Conservation (phyloP, 2,113 vertebrate species). For the Corythaeola cristata region DNA sequence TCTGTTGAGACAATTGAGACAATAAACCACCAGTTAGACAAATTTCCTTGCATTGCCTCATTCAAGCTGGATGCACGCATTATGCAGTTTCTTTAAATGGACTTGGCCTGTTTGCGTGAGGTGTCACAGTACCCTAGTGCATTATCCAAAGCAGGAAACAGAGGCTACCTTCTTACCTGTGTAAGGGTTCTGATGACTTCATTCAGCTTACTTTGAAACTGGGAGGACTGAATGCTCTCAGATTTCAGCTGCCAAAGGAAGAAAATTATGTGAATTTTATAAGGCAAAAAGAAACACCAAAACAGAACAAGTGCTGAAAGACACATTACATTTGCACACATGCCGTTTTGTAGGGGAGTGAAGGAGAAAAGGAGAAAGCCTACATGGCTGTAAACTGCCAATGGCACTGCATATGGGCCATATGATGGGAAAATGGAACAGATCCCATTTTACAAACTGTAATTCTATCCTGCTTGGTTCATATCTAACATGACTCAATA, state of each 20-base stretch:
- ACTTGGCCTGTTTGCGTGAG: background rate
- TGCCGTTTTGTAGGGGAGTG: background rate
- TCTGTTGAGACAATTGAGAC: conserved; percentile 68
- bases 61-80: background rate
- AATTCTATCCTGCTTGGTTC: background rate
- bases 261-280: background rate
- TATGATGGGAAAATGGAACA: background rate
- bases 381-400: background rate
- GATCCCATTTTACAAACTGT: background rate
- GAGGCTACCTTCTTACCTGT: conserved; percentile 79
- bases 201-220: conserved; percentile 86
- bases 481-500: background rate
- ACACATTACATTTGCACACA: background rate
- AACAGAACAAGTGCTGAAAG: background rate
- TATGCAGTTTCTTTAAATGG: background rate
- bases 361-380: background rate
- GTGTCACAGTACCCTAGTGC: background rate
- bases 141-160: background rate
- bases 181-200: conserved; percentile 90
- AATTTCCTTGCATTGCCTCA: background rate
- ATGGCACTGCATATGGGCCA: background rate
- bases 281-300: background rate
- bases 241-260: conserved; percentile 79
- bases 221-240: conserved; percentile 82
- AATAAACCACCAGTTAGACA: background rate